Percentiles rank a stretch among this genome's conserved stretches.
Conservation (phyloP, 2,888 invertebrate genomes). For the Pyrochroa serraticornis region DNA sequence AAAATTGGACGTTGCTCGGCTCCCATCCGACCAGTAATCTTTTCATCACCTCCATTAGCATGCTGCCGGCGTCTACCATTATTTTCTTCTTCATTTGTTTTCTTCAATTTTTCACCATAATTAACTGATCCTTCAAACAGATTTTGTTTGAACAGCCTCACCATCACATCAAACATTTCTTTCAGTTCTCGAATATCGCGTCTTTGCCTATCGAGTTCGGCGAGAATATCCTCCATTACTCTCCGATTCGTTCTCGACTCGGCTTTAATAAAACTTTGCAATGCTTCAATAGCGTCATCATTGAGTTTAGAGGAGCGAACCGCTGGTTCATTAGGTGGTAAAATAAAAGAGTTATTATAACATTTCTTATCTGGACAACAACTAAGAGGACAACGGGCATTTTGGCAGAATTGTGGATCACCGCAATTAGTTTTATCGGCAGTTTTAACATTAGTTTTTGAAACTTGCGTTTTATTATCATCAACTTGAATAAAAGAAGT, state of each 20-base stretch:
- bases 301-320: neutral
- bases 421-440: too few species aligned
- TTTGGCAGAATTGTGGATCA: too few species aligned
- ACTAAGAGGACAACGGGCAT: neutral
- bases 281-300: slow-evolving; percentile 2
- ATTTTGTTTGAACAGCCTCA: slow-evolving; percentile 3
- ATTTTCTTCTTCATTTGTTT: too few species aligned
- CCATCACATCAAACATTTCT: slow-evolving; percentile 13
- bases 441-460: neutral
- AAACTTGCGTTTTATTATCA: slow-evolving; percentile 3
- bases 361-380: slow-evolving; percentile 1
- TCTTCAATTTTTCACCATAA: neutral
- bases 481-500: neutral
- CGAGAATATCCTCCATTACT: slow-evolving; percentile 15
- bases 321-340: slow-evolving; percentile 6
- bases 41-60: too few species aligned
- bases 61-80: too few species aligned
- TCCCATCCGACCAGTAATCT: too few species aligned
- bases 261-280: slow-evolving; percentile 6
- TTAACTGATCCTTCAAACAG: slow-evolving; percentile 1
- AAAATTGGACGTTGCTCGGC: too few species aligned
- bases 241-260: slow-evolving; percentile 9
- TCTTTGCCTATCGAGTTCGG: slow-evolving; percentile 16
- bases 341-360: slow-evolving; percentile 7
- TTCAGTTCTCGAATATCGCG: slow-evolving; percentile 20